Evolutionary conservation across 2,888 invertebrate genomes (phyloP).

Genomic region (Volucella inflata): DNA sequence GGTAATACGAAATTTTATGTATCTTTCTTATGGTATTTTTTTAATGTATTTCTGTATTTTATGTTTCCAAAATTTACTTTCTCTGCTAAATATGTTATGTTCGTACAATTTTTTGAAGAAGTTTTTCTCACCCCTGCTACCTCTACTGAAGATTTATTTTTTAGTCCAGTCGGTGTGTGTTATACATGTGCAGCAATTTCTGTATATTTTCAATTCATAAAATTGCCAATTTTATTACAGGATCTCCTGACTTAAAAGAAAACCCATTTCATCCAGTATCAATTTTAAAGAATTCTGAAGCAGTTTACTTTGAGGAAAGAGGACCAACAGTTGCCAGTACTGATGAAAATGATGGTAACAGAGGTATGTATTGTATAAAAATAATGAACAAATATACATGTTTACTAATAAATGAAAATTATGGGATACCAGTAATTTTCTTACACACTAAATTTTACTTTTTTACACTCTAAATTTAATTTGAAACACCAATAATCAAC

Average conservation of each 20-base stretch:
- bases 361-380: slow-evolving; percentile 21
- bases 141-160: slow-evolving; percentile 82
- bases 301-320: slow-evolving; percentile 46
- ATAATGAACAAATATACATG: not conserved
- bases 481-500: no score
- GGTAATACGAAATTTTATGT: slow-evolving; percentile 52
- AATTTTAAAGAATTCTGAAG: slow-evolving; percentile 54
- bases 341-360: slow-evolving; percentile 18
- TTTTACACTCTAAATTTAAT: not conserved
- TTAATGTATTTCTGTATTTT: slow-evolving; percentile 58
- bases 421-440: no score
- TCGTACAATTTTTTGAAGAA: slow-evolving; percentile 65
- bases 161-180: slow-evolving; percentile 82
- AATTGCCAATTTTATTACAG: slow-evolving; percentile 31
- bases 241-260: slow-evolving; percentile 47
- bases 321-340: not conserved
- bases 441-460: not conserved
- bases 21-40: slow-evolving; percentile 18
- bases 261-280: slow-evolving; percentile 49
- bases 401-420: no score
- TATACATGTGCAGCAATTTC: slow-evolving; percentile 37
- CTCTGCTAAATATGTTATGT: slow-evolving; percentile 56
- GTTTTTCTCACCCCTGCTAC: slow-evolving; percentile 79
- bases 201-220: not conserved
- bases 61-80: slow-evolving; percentile 42